A percentile compares a stretch with the other conserved stretches of the same genome.
Evolutionary conservation across 2,797 vertebrate species (phyloP).

Genomic region (Pipistrellus pipistrellus): DNA sequence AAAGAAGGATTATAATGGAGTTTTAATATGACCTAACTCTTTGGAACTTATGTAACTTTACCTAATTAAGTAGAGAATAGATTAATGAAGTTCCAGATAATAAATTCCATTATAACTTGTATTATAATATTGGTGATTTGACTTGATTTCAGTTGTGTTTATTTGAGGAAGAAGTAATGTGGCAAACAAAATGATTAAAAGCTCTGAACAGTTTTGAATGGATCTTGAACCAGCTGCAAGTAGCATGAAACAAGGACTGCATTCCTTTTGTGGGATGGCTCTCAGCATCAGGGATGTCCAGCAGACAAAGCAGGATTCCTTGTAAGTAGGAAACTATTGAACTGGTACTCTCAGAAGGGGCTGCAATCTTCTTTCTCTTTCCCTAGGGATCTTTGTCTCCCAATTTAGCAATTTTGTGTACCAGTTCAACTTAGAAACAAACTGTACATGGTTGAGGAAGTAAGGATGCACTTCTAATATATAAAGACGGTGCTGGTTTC

Average conservation of each 20-base stretch:
- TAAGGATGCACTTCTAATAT: constrained; percentile 32
- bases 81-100: constrained; percentile 48
- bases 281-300: neutral
- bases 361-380: constrained; percentile 59
- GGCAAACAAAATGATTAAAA: constrained; percentile 63
- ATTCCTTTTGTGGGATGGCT: constrained; percentile 4
- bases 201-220: constrained; percentile 55
- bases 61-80: constrained; percentile 55
- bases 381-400: constrained; percentile 58
- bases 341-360: constrained; percentile 66
- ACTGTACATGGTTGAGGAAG: constrained; percentile 48
- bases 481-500: constrained; percentile 45
- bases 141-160: constrained; percentile 67
- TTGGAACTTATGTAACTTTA: constrained; percentile 43
- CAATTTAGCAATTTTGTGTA: constrained; percentile 79
- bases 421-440: constrained; percentile 57
- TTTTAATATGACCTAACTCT: constrained; percentile 40
- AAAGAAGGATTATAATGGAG: constrained; percentile 28
- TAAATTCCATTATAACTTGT: constrained; percentile 34
- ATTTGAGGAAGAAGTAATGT: constrained; percentile 53
- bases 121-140: constrained; percentile 49
- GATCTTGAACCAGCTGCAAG: constrained; percentile 23
- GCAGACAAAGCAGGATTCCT: constrained; percentile 57
- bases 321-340: constrained; percentile 64
- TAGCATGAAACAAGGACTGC: constrained; percentile 47